Conservation (phyloP, 1,140 invertebrate species). For the Drosophila jambulina region DNA sequence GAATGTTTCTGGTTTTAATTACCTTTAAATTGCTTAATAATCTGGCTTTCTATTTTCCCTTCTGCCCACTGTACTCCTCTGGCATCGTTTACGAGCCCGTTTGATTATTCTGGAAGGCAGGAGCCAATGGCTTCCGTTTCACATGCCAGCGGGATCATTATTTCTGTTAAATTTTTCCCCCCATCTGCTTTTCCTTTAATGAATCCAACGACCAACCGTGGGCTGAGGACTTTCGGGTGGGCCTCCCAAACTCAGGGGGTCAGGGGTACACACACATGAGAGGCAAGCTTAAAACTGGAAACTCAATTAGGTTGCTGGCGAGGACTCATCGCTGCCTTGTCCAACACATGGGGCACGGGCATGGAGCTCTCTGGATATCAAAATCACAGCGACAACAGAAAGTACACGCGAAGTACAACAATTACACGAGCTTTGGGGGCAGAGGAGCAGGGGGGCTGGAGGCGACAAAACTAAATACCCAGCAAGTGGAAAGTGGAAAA, state of each 20-base stretch:
- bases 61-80: slow-evolving; percentile 16
- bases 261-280: slow-evolving; percentile 8
- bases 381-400: slow-evolving; percentile 82
- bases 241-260: slow-evolving; percentile 9
- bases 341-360: slow-evolving; percentile 62
- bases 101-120: slow-evolving; percentile 34
- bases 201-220: slow-evolving; percentile 11
- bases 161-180: slow-evolving; percentile 27
- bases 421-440: slow-evolving; percentile 47
- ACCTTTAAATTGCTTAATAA: not conserved
- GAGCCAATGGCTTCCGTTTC: slow-evolving; percentile 40
- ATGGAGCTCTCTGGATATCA: slow-evolving; percentile 28
- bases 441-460: not conserved
- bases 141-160: slow-evolving; percentile 45
- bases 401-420: slow-evolving; percentile 80
- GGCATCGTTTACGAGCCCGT: slow-evolving; percentile 15
- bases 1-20: no score
- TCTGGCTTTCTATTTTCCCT: not conserved
- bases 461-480: slow-evolving; percentile 71
- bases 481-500: slow-evolving; percentile 80
- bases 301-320: slow-evolving; percentile 80
- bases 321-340: slow-evolving; percentile 66
- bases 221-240: slow-evolving; percentile 1
- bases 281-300: slow-evolving; percentile 58
- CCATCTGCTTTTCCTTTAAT: slow-evolving; percentile 42